phyloP scores from a whole-genome alignment of 2,797 vertebrate species.

The Chrysocyon brachyurus region DNA sequence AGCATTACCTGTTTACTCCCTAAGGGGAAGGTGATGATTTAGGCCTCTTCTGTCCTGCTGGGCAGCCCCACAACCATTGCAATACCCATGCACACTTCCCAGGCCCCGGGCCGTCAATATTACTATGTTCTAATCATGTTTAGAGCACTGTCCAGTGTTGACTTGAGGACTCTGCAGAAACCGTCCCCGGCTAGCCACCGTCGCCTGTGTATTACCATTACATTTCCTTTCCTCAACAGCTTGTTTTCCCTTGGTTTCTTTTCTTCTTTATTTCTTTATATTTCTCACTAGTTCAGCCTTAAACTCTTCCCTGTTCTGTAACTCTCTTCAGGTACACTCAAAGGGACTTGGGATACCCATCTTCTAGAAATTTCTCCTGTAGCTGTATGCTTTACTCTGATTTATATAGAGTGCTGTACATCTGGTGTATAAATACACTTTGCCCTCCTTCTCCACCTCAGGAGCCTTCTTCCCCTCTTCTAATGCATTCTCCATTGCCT shows the following conservation, averaged over 20 bases:
- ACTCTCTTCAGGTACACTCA: neutral
- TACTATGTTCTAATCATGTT: neutral
- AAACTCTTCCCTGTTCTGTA: neutral
- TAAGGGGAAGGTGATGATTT: neutral
- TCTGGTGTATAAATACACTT: neutral
- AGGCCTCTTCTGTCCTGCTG: neutral
- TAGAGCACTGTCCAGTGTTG: neutral
- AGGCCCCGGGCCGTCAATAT: rapidly evolving
- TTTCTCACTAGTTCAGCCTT: neutral
- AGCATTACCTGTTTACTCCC: neutral
- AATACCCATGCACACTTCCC: neutral
- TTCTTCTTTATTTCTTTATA: neutral
- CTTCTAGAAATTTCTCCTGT: neutral
- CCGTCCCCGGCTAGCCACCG: neutral
- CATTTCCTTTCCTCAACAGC: neutral
- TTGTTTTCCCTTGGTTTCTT: neutral
- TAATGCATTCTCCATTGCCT: neutral
- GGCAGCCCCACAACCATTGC: neutral
- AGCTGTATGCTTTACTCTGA: neutral
- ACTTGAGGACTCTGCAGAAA: neutral
- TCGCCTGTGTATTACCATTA: neutral
- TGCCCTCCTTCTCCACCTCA: neutral
- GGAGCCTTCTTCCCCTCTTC: neutral
- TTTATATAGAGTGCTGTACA: neutral
- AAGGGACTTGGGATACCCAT: neutral